These are phyloP conservation scores for Datnioides undecimradiatus DNA, from an alignment of 2,113 vertebrate species.

Conservation along the genomic window DNA sequence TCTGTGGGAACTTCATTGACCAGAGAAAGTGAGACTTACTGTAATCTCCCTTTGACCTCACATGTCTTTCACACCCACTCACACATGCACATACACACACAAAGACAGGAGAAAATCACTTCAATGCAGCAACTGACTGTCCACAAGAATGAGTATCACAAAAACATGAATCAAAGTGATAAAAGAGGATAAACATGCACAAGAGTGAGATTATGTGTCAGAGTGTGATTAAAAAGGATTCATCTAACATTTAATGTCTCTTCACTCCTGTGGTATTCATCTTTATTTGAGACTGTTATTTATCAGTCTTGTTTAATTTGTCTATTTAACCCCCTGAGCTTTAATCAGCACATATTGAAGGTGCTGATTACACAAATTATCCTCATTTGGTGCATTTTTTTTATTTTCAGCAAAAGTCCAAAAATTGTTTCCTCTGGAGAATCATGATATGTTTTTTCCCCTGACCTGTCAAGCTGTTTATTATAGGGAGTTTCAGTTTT, in stretches of 20 bases:
- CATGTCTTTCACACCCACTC: background rate
- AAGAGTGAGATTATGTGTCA: background rate
- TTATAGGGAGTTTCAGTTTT: too few relatives aligned
- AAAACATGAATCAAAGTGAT: background rate
- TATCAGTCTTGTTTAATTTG: background rate
- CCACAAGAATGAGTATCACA: background rate
- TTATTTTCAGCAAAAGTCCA: too few relatives aligned
- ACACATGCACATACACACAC: constrained; percentile 7
- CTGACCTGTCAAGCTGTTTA: too few relatives aligned
- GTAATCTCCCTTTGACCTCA: constrained; percentile 52
- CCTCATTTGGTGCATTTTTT: too few relatives aligned
- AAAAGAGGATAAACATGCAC: background rate
- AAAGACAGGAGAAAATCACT: constrained; percentile 13
- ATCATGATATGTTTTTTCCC: too few relatives aligned
- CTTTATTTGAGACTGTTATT: background rate
- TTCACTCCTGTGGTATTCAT: background rate
- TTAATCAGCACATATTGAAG: background rate
- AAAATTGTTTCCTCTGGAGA: too few relatives aligned
- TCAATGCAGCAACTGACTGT: background rate
- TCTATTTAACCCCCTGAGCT: background rate
- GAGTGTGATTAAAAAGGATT: background rate
- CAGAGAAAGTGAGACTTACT: constrained; percentile 21
- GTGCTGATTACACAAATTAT: too few relatives aligned
- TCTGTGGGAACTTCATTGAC: constrained; percentile 46
- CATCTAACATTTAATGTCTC: background rate